Percentiles rank a stretch among this genome's conserved stretches.
Evolutionary conservation across 2,797 vertebrate species (phyloP).

Genomic region (Hypotaenidia philippensis): DNA sequence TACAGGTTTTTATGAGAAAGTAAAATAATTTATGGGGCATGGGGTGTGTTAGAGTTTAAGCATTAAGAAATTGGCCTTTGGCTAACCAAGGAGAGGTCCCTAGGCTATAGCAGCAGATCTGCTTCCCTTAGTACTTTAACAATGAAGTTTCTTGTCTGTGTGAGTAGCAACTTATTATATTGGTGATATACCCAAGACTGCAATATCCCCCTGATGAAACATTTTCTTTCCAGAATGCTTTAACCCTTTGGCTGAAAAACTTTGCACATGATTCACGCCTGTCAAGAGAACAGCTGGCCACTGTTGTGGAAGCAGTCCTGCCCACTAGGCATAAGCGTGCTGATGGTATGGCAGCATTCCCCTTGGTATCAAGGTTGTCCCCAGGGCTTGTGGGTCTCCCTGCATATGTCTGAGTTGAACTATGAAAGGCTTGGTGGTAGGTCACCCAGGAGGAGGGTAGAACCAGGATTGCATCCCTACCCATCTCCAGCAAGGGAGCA

Average conservation of each 20-base stretch:
- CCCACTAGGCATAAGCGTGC: background rate
- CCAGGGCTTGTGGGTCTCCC: background rate
- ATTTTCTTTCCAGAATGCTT: slow-evolving; percentile 33
- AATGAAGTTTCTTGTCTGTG: background rate
- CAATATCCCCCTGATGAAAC: background rate
- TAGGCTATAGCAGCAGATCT: background rate
- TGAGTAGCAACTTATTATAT: background rate
- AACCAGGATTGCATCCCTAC: background rate
- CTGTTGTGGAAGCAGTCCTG: background rate
- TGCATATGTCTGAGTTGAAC: background rate
- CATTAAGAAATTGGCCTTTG: background rate
- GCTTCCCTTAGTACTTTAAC: background rate
- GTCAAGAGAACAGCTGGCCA: background rate
- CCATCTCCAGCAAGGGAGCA: background rate
- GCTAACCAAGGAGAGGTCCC: background rate
- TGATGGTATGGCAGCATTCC: background rate
- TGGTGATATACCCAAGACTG: background rate
- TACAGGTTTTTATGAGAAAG: background rate
- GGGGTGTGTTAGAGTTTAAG: background rate
- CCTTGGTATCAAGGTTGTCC: fast-evolving
- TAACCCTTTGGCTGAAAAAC: slow-evolving; percentile 22
- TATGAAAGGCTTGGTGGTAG: background rate
- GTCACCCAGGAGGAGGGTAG: background rate
- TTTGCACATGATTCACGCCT: background rate
- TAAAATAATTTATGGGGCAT: background rate